Conservation (phyloP, 2,888 invertebrate genomes). For the Pelosia muscerda region DNA sequence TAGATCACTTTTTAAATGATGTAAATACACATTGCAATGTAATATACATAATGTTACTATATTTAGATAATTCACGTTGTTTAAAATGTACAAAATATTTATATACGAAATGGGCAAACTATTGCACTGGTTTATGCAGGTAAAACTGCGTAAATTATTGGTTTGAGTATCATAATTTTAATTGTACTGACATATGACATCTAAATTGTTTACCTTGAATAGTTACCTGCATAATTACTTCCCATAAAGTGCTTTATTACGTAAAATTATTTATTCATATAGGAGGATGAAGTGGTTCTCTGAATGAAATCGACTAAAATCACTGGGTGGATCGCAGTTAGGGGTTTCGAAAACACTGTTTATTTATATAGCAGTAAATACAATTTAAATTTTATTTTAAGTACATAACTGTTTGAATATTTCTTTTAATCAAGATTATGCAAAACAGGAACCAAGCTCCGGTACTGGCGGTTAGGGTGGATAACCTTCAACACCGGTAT, state of each 20-base stretch:
- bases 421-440: no score
- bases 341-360: no score
- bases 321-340: no score
- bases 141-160: background rate
- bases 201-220: slow-evolving; percentile 2
- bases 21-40: background rate
- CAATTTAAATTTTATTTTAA: no score
- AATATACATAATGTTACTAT: background rate
- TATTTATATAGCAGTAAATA: no score
- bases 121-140: background rate
- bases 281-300: background rate
- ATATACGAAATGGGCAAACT: background rate
- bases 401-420: no score
- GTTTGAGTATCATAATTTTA: background rate
- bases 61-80: background rate
- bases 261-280: background rate
- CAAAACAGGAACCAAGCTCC: background rate
- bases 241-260: background rate
- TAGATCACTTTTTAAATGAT: background rate
- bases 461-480: background rate
- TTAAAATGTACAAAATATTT: background rate
- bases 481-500: no score
- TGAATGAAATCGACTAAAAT: background rate
- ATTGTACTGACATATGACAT: background rate
- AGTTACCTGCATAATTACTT: background rate